These are phyloP conservation scores for Pelagia noctiluca DNA, from an alignment of 30 jellyfish, hydroid and myxozoan species.

Conservation along the genomic window DNA sequence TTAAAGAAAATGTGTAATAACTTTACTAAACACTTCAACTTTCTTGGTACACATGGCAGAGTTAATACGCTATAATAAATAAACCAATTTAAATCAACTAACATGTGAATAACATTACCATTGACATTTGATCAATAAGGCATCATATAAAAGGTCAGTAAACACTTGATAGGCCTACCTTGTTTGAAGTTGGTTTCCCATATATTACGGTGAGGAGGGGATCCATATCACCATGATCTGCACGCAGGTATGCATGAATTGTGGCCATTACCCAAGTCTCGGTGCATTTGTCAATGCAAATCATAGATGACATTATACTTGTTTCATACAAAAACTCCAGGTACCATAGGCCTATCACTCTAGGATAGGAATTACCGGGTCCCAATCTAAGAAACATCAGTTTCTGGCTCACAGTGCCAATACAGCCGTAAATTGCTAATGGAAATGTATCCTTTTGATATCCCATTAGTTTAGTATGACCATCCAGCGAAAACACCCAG, in stretches of 20 bases:
- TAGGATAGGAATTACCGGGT: conserved; percentile 35
- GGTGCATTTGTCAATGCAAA: conserved; percentile 55
- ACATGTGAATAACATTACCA: too few species aligned
- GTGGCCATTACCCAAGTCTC: conserved; percentile 60
- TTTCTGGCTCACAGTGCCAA: conserved; percentile 42
- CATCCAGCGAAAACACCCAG: conserved; percentile 38
- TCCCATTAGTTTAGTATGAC: conserved; percentile 53
- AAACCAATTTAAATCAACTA: too few species aligned
- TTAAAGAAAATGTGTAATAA: too few species aligned
- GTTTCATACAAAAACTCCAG: conserved; percentile 12
- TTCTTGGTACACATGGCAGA: too few species aligned
- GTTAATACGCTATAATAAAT: too few species aligned
- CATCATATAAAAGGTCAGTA: too few species aligned
- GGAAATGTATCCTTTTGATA: conserved; percentile 51
- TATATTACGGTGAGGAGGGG: conserved; percentile 44
- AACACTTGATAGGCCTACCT: conserved; percentile 29
- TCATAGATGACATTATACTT: conserved; percentile 14
- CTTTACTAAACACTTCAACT: too few species aligned
- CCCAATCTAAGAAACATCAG: conserved; percentile 17
- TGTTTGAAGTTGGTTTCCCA: conserved; percentile 58
- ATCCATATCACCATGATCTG: conserved; percentile 46
- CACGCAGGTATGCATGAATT: conserved; percentile 31
- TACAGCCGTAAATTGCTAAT: conserved; percentile 57
- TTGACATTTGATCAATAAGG: too few species aligned
- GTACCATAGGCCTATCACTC: conserved; percentile 28